Percentiles rank a stretch among this genome's conserved stretches.
Conservation (phyloP, 2,888 invertebrate species). For the Caenorhabditis zanzibari region DNA sequence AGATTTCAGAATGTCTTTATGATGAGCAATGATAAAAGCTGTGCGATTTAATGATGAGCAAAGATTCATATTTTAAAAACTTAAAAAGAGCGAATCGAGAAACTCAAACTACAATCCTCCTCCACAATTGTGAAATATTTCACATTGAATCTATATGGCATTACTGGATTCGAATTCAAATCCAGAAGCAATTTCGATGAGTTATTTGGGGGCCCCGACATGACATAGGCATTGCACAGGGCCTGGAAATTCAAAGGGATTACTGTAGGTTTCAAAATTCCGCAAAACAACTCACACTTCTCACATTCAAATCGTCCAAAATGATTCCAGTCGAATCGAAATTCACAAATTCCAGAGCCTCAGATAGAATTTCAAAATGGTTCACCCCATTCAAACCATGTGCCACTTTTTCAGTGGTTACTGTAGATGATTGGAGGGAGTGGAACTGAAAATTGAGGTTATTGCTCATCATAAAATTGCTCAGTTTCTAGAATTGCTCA, state of each 20-base stretch:
- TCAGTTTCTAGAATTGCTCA: too few species aligned
- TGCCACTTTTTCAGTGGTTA: not conserved
- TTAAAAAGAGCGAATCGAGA: too few species aligned
- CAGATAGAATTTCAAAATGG: not conserved
- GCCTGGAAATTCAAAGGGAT: not conserved
- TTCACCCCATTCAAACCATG: too few species aligned
- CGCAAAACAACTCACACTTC: too few species aligned
- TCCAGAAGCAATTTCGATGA: not conserved
- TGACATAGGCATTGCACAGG: not conserved
- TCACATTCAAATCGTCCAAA: not conserved
- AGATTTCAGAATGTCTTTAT: too few species aligned
- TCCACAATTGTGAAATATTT: not conserved
- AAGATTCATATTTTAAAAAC: too few species aligned
- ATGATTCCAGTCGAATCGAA: not conserved
- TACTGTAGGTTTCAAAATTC: too few species aligned
- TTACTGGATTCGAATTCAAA: not conserved
- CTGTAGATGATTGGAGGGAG: not conserved
- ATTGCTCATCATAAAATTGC: too few species aligned
- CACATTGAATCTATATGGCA: constrained; percentile 2
- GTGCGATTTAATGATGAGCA: too few species aligned
- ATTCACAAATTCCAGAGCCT: not conserved
- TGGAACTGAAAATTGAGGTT: too few species aligned
- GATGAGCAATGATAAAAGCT: too few species aligned
- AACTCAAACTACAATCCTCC: not conserved
- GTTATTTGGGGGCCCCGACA: constrained; percentile 2